phyloP scores from a whole-genome alignment of 2,797 vertebrate species.

The Macropodus opercularis region DNA sequence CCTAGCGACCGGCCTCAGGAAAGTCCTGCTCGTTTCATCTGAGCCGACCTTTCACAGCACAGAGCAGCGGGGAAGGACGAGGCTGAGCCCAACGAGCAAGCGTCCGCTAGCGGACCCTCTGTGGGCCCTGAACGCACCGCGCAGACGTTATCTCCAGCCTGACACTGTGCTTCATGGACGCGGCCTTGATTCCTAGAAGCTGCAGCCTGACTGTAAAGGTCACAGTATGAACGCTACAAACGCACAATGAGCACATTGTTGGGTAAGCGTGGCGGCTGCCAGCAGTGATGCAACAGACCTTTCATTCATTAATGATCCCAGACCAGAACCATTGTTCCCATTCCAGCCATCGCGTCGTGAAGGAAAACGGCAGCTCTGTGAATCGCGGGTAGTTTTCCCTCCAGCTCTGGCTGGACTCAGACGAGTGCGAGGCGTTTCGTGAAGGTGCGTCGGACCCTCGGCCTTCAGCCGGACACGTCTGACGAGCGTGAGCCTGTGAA shows the following conservation, averaged over 20 bases:
- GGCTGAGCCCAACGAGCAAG: no score
- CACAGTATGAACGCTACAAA: constrained; percentile 21
- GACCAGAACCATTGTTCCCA: constrained; percentile 51
- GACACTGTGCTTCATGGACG: constrained; percentile 31
- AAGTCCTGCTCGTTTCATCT: no score
- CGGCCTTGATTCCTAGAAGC: constrained; percentile 47
- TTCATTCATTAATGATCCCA: constrained; percentile 52
- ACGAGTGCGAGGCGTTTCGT: no score
- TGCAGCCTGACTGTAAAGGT: constrained; percentile 53
- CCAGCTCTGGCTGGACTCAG: constrained; percentile 42
- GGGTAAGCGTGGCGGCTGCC: constrained; percentile 19
- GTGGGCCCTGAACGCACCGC: no score
- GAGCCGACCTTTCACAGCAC: no score
- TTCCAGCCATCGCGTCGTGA: constrained; percentile 9
- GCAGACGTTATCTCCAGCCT: no score
- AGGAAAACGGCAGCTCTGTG: constrained; percentile 14
- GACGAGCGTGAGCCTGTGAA: constrained; percentile 58
- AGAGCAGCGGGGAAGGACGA: no score
- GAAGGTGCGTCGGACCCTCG: constrained; percentile 21
- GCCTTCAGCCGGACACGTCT: constrained; percentile 43
- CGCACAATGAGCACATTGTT: constrained; percentile 56
- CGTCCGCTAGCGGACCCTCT: no score
- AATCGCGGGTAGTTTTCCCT: constrained; percentile 49
- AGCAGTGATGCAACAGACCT: constrained; percentile 43
- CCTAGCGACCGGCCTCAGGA: no score